Base-by-base conservation (phyloP, 2,797 vertebrate species). In the Acipenser ruthenus region DNA sequence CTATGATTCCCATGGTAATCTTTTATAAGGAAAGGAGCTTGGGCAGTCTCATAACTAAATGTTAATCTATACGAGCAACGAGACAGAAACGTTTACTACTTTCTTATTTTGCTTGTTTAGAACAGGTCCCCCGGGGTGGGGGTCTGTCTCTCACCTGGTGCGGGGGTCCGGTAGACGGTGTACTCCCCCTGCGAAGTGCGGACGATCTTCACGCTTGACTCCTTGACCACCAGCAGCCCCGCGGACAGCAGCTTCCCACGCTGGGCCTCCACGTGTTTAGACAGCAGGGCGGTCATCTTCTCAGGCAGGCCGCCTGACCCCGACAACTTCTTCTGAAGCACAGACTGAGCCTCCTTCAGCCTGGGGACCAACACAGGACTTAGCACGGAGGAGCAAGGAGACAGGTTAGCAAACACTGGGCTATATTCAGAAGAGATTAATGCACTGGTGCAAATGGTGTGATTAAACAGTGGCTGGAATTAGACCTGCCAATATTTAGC, bases 261-360 rank as follows among this genome's bases (percentile, higher is more conserved):
- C 76, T 88, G 85, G 8, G 73, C 78, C 65, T 86, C 82, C 0
- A 91, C 82, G 75, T 88, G 86, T 50, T 85, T 87, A 72, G 86
- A 73, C 60, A 91, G 77, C 61, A 88, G 64, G 56, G 77, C 10
- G 3, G 80, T 73, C 80, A 91, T 87, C 77, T 85, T 90, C 74
- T 79, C 80, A 62, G 83, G 77, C 68, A 72, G 70, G 37, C 82
- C 71, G 70, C 73, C 75, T 3, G 6, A 71, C 1, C 72, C 75
- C 51, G 80, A 73, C n/a, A 75, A 74, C 68, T 80, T 89, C 73
- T 76, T 88, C 74, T 82, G 74, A 69, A 88, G 73, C 49, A 87
- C 53, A 0, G 77, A 70, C 77, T 86, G 84, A n/a, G 80, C 78
- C 73, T 91, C 87, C 73, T 79, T 77, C 52, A 86, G 66, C 71